Evolutionary conservation across 2,888 invertebrate genomes (phyloP), one percentile per base, ranked within the genome.

Genomic region (Drosophila paranaensis): DNA sequence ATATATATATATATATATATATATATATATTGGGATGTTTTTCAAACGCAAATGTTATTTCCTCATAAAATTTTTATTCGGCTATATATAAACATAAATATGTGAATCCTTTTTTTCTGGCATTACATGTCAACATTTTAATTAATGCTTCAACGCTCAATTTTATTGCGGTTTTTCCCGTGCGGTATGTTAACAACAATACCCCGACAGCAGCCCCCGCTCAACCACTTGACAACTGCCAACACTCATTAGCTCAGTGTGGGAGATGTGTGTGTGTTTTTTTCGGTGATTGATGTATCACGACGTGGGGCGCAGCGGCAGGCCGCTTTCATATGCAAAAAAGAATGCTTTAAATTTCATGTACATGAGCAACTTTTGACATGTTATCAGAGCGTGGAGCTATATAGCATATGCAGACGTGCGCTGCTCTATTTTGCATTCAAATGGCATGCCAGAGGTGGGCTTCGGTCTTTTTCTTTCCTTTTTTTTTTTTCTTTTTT

Each of bases 71-170:
- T 27, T 60, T 16, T 43, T 48, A n/a, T 48, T 43, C 27, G n/a
- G 20, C 8, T 35, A 14, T 42, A 39, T 48, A 14, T 40, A 10
- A 20, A 13, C 3, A 43, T 25, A 25, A 1, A 43, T 45, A n/a
- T 45, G 10, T 20, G 14, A 6, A 25, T 45, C 11, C 43, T 33
- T 3, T n/a, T 60, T 57, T 54, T n/a, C n/a, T 51, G 64, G 55
- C 35, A 42, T 43, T 53, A 43, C 45, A 55, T 71, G 86, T 69
- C 80, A 85, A 82, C 82, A 67, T 67, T 77, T 83, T 77, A 88
- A 88, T 88, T 88, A 83, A 79, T 85, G 77, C 81, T 63, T 66
- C 55, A 74, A 66, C 69, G 74, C 74, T 77, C 71, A 82, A 82
- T 81, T 88, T 82, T 56, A 82, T 69, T 73, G 64, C 46, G 71